Evolutionary conservation across 2,888 invertebrate genomes (phyloP), one percentile per base, ranked within the genome.

Genomic region (Creontiades dilutus): DNA sequence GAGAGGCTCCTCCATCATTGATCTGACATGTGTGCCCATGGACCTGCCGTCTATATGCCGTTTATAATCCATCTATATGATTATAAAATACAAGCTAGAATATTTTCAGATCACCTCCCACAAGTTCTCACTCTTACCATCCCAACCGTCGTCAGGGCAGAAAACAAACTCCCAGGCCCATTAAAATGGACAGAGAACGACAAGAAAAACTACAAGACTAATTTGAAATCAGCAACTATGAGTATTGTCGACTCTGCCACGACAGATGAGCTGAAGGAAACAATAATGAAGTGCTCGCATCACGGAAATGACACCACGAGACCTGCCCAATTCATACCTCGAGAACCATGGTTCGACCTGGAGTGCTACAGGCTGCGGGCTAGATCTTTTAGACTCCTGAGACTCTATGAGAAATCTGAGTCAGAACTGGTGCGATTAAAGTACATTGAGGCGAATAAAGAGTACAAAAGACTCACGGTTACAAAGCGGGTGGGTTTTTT

Each of bases 301-400:
- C 61, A 19, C 3, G 61, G 61, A 19, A 9, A n/a, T 19, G 0
- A 9, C 0, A 9, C 19, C 16, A n/a, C n/a, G 61, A n/a, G 61
- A 1, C 61, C 61, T 19, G 9, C 9, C 2, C 61, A n/a, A 9
- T 61, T 61, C 9, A 61, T 19, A 3, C 61, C 61, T 19, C 61
- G 61, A 1, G 61, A 61, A 61, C 61, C 61, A 19, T 89, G 89
- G 89, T 89, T 68, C 75, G 89, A 89, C 27, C 16, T 28, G 19
- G 89, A 89, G 11, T 89, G 89, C 37, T 23, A 16, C 11, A 75
- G 48, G 23, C 16, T 23, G 4, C 84, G 89, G 27, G 27, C 19
- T 28, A 82, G 46, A 47, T 75, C 68, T 0, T 68, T 89, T 14
- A 84, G 57, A 16, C 68, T 89, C 37, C 75, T 89, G 16, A 23